Evolutionary conservation across 64 coral and sea anemone species (phyloP).

Genomic region (Pocillopora damicornis): DNA sequence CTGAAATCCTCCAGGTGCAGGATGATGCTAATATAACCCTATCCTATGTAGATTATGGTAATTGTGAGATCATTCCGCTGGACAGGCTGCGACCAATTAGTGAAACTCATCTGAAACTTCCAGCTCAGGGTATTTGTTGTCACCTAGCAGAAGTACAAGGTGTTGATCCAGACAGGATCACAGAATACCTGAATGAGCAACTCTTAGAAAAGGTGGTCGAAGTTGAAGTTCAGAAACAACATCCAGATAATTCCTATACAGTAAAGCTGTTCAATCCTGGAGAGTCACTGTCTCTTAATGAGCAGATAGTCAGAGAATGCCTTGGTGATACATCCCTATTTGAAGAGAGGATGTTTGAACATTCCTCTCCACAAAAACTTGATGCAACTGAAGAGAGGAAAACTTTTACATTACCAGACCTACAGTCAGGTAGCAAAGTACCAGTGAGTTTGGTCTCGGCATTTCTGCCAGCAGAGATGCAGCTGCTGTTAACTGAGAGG

Average conservation of each 20-base stretch:
- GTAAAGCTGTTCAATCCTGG: constrained; percentile 12
- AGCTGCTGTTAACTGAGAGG: constrained; percentile 17
- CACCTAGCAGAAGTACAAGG: constrained; percentile 22
- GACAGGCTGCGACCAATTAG: constrained; percentile 37
- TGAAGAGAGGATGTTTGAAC: constrained; percentile 7
- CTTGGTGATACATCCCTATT: constrained; percentile 27
- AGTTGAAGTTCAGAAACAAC: constrained; percentile 50
- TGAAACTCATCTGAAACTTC: constrained; percentile 36
- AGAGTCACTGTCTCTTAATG: not conserved
- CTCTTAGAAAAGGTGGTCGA: constrained; percentile 56
- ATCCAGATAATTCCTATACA: constrained; percentile 1
- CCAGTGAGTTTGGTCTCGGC: constrained; percentile 23
- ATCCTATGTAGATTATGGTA: constrained; percentile 74
- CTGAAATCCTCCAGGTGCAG: constrained; percentile 41
- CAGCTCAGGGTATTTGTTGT: constrained; percentile 67
- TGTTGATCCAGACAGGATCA: not conserved
- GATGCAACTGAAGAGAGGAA: not conserved
- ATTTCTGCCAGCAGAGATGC: constrained; percentile 20
- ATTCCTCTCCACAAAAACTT: not conserved
- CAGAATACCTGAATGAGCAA: constrained; percentile 44
- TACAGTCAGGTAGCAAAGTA: not conserved
- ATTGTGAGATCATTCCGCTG: constrained; percentile 48
- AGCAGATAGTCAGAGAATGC: constrained; percentile 23
- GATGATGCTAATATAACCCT: constrained; percentile 33
- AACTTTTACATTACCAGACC: constrained; percentile 7